phyloP scores from a whole-genome alignment of 2,797 vertebrate species.

The Centroberyx gerrardi region DNA sequence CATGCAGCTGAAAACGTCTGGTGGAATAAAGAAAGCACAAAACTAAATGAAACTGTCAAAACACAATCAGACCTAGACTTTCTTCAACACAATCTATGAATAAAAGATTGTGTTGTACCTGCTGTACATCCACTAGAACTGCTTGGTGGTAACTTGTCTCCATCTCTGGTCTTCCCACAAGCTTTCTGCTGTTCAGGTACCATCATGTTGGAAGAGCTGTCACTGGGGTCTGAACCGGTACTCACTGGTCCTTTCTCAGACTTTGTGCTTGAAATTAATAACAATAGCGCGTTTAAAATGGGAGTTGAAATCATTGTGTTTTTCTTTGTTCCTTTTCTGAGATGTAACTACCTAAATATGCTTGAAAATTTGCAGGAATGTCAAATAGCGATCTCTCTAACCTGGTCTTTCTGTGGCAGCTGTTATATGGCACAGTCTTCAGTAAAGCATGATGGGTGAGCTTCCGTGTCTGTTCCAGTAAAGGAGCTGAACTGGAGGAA shows the following conservation, averaged over 20 bases:
- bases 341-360: not conserved
- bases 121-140: not conserved
- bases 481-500: constrained; percentile 85
- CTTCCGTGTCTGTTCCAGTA: constrained; percentile 87
- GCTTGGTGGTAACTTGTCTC: not conserved
- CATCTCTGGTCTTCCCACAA: not conserved
- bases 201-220: not conserved
- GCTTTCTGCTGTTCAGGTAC: constrained; percentile 3
- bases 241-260: constrained; percentile 38
- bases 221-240: not conserved
- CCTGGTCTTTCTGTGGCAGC: constrained; percentile 89
- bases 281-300: not conserved
- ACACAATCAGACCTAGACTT: fast-evolving
- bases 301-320: not conserved
- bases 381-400: constrained; percentile 45
- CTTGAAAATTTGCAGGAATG: not conserved
- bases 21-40: no score
- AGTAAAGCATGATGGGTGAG: constrained; percentile 90
- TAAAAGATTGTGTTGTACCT: constrained; percentile 47
- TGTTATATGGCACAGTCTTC: constrained; percentile 89
- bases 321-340: not conserved
- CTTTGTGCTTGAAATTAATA: constrained; percentile 66
- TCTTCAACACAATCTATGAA: not conserved
- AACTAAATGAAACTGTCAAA: not conserved
- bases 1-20: no score